Conservation (phyloP, 2,113 vertebrate genomes). For the Tetrao urogallus region DNA sequence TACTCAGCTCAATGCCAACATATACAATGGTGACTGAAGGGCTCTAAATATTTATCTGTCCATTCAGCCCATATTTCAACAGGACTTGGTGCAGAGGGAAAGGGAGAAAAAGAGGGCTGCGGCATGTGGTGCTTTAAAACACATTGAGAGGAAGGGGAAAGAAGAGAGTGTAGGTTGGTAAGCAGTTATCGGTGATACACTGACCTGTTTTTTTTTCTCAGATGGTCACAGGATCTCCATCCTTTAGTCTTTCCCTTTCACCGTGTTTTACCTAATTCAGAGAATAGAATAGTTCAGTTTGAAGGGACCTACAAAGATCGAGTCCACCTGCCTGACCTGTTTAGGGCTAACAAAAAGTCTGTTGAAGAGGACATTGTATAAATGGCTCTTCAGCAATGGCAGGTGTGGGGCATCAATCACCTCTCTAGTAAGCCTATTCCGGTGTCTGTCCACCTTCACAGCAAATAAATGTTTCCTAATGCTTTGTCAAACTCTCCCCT, state of each 20-base stretch:
- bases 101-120: background rate
- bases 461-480: background rate
- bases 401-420: background rate
- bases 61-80: background rate
- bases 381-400: background rate
- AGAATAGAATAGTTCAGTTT: background rate
- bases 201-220: background rate
- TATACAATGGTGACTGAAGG: rapidly evolving
- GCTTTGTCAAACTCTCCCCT: background rate
- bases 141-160: background rate
- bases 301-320: background rate
- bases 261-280: background rate
- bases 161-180: background rate
- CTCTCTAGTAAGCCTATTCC: background rate
- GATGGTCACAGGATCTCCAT: background rate
- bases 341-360: background rate
- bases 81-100: rapidly evolving
- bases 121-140: background rate
- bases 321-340: background rate
- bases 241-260: background rate
- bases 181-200: background rate
- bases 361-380: background rate
- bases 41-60: background rate
- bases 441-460: background rate
- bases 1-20: background rate